A percentile compares a stretch with the other conserved stretches of the same genome.
Conservation (phyloP, 2,113 vertebrate species). For the Sinocyclocheilus rhinocerous region DNA sequence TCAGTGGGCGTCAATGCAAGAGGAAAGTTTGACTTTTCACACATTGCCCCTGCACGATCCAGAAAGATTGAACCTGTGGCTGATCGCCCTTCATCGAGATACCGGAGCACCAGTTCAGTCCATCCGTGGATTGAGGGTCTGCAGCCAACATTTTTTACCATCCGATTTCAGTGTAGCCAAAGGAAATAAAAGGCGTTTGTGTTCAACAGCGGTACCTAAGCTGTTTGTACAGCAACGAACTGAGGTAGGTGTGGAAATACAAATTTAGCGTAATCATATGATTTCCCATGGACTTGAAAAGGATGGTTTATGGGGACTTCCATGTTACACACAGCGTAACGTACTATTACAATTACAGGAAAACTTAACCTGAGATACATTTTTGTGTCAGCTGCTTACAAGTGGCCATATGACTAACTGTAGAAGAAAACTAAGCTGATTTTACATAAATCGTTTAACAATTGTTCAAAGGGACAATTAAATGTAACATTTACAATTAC, state of each 20-base stretch:
- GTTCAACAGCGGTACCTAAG: constrained; percentile 8
- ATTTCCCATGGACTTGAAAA: not conserved
- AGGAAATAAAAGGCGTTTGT: not conserved
- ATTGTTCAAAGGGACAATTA: not conserved
- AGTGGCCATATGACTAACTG: too few species aligned
- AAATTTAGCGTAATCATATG: not conserved
- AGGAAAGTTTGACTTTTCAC: constrained; percentile 27
- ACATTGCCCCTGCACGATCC: not conserved
- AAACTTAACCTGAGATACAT: too few species aligned
- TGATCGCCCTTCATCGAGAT: not conserved
- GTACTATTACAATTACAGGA: too few species aligned
- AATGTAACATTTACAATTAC: not conserved
- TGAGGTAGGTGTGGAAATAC: not conserved
- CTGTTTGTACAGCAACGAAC: not conserved
- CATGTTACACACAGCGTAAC: not conserved
- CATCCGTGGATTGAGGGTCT: not conserved
- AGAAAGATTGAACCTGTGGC: not conserved
- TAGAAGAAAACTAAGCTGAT: not conserved
- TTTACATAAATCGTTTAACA: too few species aligned
- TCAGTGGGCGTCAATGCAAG: not conserved
- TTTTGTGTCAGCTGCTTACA: too few species aligned
- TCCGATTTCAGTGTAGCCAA: not conserved
- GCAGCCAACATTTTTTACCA: not conserved
- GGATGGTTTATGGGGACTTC: not conserved
- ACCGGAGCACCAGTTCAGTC: not conserved